Conservation (phyloP, 2,797 vertebrate genomes). For the Huso huso region DNA sequence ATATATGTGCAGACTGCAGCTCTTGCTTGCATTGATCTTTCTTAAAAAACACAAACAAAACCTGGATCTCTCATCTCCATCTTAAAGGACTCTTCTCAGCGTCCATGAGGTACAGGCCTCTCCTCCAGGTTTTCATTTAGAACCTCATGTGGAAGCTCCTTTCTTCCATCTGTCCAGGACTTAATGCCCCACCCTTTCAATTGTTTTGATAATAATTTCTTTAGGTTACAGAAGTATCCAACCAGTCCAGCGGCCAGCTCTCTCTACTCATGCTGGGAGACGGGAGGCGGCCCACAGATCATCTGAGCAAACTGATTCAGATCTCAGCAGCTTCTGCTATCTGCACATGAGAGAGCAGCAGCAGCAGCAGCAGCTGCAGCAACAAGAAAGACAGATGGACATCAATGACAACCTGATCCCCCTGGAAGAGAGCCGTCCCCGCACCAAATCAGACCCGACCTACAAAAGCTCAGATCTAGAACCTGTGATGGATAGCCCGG, state of each 20-base stretch:
- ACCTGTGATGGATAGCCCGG: constrained; percentile 48
- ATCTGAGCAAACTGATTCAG: constrained; percentile 65
- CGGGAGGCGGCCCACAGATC: constrained; percentile 46
- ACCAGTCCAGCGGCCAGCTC: constrained; percentile 64
- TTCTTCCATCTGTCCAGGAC: constrained; percentile 41
- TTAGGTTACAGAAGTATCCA: constrained; percentile 91
- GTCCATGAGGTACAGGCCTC: constrained; percentile 38
- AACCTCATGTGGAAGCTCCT: not conserved
- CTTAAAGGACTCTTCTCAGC: constrained; percentile 36
- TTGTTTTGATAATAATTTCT: constrained; percentile 72
- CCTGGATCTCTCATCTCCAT: constrained; percentile 56
- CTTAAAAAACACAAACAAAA: not conserved
- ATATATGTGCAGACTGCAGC: not conserved
- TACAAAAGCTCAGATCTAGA: constrained; percentile 80
- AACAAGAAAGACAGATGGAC: constrained; percentile 70
- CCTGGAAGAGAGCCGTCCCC: constrained; percentile 76
- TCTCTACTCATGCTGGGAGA: constrained; percentile 64
- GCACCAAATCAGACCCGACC: constrained; percentile 93
- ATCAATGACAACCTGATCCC: constrained; percentile 93
- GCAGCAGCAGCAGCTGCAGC: constrained; percentile 75
- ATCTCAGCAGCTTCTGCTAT: constrained; percentile 92
- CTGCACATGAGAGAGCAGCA: constrained; percentile 89
- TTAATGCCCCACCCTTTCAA: constrained; percentile 53
- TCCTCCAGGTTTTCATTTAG: not conserved
- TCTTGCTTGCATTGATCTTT: not conserved